Conservation (phyloP, 2,888 invertebrate genomes). For the Caenorhabditis doughertyi region DNA sequence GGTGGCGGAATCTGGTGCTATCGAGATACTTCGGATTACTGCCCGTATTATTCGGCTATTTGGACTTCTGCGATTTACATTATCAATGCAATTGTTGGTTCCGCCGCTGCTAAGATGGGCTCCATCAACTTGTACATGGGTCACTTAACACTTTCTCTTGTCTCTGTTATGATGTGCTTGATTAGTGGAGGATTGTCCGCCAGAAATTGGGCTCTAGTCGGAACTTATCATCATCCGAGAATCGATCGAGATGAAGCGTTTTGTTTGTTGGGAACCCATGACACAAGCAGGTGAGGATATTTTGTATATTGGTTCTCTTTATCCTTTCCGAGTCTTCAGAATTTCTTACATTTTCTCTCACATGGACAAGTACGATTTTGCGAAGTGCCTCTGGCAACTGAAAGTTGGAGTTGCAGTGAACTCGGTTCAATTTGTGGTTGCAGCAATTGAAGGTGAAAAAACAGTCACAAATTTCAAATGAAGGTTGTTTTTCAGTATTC, state of each 20-base stretch:
- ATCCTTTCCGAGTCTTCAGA: conserved; percentile 52
- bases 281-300: conserved; percentile 68
- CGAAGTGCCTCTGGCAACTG: conserved; percentile 75
- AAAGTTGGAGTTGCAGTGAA: conserved; percentile 81
- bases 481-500: conserved; percentile 71
- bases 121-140: conserved; percentile 79
- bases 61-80: conserved; percentile 80
- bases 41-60: conserved; percentile 82
- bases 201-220: conserved; percentile 76
- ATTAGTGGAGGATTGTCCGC: conserved; percentile 76
- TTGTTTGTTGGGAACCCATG: conserved; percentile 81
- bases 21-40: conserved; percentile 80
- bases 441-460: conserved; percentile 72
- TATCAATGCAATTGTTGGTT: conserved; percentile 71
- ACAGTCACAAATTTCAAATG: not conserved
- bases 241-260: conserved; percentile 78
- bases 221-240: conserved; percentile 79
- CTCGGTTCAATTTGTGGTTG: conserved; percentile 79
- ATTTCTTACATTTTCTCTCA: conserved; percentile 81
- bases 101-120: conserved; percentile 75
- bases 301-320: not conserved
- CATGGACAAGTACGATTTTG: conserved; percentile 80
- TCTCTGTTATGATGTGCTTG: conserved; percentile 80
- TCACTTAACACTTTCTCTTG: conserved; percentile 80
- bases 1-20: conserved; percentile 81